A percentile compares a stretch with the other conserved stretches of the same genome.
Evolutionary conservation across 2,113 vertebrate species (phyloP).

Genomic region (Aix galericulata): DNA sequence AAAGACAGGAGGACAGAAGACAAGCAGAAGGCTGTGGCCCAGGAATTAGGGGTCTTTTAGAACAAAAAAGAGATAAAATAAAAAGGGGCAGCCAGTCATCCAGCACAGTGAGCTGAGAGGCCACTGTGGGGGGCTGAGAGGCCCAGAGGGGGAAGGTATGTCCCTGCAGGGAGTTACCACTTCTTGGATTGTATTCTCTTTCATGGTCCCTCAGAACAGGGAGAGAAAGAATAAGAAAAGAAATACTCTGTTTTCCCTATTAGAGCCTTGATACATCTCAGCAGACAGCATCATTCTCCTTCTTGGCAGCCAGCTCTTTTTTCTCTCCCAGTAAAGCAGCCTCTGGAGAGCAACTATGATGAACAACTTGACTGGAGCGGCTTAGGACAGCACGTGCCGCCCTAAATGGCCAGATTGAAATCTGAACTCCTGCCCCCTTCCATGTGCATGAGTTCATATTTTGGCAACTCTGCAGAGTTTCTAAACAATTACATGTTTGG

Average conservation of each 20-base stretch:
- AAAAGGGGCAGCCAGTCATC: neutral
- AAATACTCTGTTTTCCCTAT: constrained; percentile 16
- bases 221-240: neutral
- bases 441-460: constrained; percentile 44
- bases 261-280: neutral
- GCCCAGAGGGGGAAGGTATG: neutral
- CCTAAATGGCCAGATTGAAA: constrained; percentile 40
- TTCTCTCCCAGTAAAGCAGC: constrained; percentile 60
- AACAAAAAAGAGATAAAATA: neutral
- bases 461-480: constrained; percentile 50
- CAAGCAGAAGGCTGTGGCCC: neutral
- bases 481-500: constrained; percentile 65
- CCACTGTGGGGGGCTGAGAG: no score
- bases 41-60: neutral
- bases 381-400: constrained; percentile 50
- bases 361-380: constrained; percentile 22
- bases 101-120: neutral
- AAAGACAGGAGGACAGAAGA: neutral
- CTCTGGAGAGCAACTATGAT: constrained; percentile 60
- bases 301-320: constrained; percentile 55
- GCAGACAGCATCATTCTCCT: neutral
- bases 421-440: constrained; percentile 61
- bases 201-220: neutral
- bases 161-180: neutral
- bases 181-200: neutral